These are phyloP conservation scores for Halcyon chelicuti DNA, from an alignment of 2,797 vertebrate genomes.

Conservation along the genomic window DNA sequence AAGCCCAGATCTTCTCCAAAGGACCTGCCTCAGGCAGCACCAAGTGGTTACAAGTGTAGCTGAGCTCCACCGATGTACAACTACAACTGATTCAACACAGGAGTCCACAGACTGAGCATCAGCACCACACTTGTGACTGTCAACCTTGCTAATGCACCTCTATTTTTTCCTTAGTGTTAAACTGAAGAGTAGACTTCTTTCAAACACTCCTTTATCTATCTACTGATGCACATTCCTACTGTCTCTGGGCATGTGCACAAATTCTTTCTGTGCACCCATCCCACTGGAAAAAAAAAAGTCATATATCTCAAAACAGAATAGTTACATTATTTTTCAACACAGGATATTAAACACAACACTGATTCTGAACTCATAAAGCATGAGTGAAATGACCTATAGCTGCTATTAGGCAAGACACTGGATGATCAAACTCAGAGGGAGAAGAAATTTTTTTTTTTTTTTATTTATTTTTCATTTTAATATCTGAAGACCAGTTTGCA, in stretches of 20 bases:
- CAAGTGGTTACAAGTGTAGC: not conserved
- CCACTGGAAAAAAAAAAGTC: not conserved
- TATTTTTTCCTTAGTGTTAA: not conserved
- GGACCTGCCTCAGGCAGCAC: not conserved
- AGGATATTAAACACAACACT: slow-evolving; percentile 49
- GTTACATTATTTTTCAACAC: not conserved
- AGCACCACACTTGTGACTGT: not conserved
- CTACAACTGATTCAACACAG: not conserved
- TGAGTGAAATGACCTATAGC: not conserved
- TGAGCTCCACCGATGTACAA: not conserved
- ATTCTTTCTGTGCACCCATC: not conserved
- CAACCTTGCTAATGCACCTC: not conserved
- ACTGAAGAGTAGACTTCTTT: not conserved
- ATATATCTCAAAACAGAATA: not conserved
- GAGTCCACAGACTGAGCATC: not conserved
- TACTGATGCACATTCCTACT: not conserved
- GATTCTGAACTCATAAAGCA: not conserved
- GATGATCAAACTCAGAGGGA: not conserved
- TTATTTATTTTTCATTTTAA: not conserved
- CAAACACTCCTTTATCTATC: not conserved
- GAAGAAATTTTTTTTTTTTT: not conserved
- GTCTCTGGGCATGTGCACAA: not conserved
- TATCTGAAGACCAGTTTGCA: not conserved
- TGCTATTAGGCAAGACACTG: not conserved
- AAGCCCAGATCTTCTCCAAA: not conserved